A percentile compares a stretch with the other conserved stretches of the same genome.
Conservation (phyloP, 2,797 vertebrate species). For the Acanthornis magna region DNA sequence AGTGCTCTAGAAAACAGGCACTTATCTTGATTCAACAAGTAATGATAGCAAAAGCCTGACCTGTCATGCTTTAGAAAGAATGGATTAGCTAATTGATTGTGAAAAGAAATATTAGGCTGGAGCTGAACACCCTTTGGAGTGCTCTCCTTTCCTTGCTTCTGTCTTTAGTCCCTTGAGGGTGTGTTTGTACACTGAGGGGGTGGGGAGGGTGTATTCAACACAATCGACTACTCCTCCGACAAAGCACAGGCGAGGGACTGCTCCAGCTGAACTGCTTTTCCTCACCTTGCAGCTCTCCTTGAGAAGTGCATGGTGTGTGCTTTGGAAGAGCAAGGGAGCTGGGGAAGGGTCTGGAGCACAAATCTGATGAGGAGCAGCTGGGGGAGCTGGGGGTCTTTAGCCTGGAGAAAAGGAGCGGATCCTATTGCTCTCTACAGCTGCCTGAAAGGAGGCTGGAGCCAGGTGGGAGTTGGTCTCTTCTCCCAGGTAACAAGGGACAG, state of each 20-base stretch:
- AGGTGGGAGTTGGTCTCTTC: neutral
- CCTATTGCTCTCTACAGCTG: fast-evolving
- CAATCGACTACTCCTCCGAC: neutral
- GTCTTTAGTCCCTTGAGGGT: neutral
- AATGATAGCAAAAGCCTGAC: slow-evolving; percentile 26
- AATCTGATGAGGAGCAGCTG: neutral
- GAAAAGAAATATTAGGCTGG: slow-evolving; percentile 8
- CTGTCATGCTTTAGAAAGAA: slow-evolving; percentile 3
- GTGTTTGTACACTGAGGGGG: neutral
- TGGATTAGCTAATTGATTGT: slow-evolving; percentile 40
- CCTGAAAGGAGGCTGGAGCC: neutral
- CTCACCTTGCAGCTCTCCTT: neutral
- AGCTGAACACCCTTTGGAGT: neutral
- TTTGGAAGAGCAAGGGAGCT: neutral
- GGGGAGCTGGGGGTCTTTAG: neutral
- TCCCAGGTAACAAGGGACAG: neutral
- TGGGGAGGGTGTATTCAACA: neutral
- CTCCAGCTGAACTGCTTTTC: neutral
- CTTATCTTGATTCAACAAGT: slow-evolving; percentile 60
- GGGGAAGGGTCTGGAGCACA: neutral
- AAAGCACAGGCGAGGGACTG: neutral
- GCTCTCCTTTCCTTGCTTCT: neutral
- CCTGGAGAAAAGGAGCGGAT: neutral
- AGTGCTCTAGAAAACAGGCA: slow-evolving; percentile 38
- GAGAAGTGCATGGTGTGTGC: neutral